phyloP scores from a whole-genome alignment of 2,113 vertebrate species.

The Oreochromis niloticus region DNA sequence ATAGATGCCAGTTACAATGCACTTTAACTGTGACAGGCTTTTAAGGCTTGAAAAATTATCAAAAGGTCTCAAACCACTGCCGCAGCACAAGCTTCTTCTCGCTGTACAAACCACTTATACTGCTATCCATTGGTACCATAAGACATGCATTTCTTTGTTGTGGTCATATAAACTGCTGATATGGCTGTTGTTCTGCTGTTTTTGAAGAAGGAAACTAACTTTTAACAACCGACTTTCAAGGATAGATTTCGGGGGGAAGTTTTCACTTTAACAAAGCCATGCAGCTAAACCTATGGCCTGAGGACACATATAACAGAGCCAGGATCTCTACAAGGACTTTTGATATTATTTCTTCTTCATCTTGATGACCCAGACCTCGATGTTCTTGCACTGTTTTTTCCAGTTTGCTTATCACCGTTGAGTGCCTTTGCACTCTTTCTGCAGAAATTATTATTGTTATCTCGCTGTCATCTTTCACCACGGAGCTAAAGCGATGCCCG shows the following conservation, averaged over 20 bases:
- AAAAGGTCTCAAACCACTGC: neutral
- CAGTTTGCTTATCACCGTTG: neutral
- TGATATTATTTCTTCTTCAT: constrained; percentile 8
- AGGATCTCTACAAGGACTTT: neutral
- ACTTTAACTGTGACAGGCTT: neutral
- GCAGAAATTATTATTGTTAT: constrained; percentile 16
- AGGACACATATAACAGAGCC: neutral
- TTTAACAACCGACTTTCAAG: neutral
- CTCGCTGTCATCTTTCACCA: constrained; percentile 2
- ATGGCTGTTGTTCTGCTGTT: neutral
- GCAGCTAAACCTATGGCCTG: neutral
- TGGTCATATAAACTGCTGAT: neutral
- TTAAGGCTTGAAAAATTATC: neutral
- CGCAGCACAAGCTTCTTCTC: neutral
- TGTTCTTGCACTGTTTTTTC: neutral
- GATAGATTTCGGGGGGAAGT: neutral
- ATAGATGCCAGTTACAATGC: neutral
- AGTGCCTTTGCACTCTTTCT: neutral
- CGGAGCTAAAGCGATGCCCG: neutral
- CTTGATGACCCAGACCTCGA: neutral
- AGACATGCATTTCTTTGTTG: neutral
- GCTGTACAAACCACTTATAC: neutral
- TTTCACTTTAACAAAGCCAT: neutral
- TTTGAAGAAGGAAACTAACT: neutral
- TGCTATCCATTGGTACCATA: neutral